Evolutionary conservation across 2,888 invertebrate species (phyloP).

Genomic region (Sphaerophoria rueppellii): DNA sequence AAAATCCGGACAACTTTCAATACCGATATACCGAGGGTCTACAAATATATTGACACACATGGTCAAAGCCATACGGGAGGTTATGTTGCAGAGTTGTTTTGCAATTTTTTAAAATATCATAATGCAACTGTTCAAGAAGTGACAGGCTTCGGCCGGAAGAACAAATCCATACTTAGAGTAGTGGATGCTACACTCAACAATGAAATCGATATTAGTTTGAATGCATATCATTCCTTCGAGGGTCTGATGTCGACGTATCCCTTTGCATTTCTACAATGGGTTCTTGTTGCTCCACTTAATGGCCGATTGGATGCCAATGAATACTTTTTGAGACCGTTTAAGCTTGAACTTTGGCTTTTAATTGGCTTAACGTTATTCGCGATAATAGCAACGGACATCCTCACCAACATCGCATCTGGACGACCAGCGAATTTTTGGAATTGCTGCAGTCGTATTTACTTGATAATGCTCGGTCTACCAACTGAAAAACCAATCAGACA

Average conservation of each 20-base stretch:
- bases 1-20: background rate
- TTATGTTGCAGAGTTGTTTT: background rate
- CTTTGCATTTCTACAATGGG: background rate
- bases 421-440: background rate
- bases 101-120: background rate
- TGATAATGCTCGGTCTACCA: slow-evolving; percentile 15
- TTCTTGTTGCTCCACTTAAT: background rate
- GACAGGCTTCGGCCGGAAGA: background rate
- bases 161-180: background rate
- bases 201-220: background rate
- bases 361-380: background rate
- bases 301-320: background rate
- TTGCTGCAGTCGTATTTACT: background rate
- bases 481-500: background rate
- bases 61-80: background rate
- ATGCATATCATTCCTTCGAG: background rate
- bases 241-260: background rate
- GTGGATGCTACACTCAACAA: background rate
- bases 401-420: background rate
- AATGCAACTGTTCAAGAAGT: background rate
- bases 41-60: background rate
- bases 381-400: background rate
- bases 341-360: background rate
- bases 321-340: background rate
- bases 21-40: slow-evolving; percentile 1